phyloP scores from a whole-genome alignment of 2,113 vertebrate species.

The Sigmodon hispidus region DNA sequence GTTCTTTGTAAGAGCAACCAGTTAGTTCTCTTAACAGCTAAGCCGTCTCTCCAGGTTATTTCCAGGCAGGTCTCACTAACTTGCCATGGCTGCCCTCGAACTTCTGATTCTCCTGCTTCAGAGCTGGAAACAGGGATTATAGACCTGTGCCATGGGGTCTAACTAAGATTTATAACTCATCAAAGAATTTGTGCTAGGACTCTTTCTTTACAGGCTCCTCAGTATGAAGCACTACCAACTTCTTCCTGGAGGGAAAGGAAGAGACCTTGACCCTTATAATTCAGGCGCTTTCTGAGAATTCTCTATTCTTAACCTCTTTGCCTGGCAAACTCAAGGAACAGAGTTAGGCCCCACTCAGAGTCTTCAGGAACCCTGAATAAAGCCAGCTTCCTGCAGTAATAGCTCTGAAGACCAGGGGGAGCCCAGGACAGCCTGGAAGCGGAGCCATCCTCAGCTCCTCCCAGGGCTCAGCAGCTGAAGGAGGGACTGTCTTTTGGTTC shows the following conservation, averaged over 20 bases:
- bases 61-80: not conserved
- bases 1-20: not conserved
- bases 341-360: not conserved
- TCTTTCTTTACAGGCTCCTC: fast-evolving
- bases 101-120: not conserved
- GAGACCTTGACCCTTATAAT: fast-evolving
- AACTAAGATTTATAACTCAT: not conserved
- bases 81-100: not conserved
- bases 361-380: not conserved
- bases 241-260: not conserved
- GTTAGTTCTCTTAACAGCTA: not conserved
- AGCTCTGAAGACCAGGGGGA: not conserved
- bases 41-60: not conserved
- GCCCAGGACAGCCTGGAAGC: not conserved
- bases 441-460: not conserved
- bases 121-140: not conserved
- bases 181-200: fast-evolving
- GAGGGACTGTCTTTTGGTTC: not conserved
- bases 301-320: fast-evolving
- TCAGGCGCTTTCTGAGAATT: not conserved
- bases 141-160: not conserved
- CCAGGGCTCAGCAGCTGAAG: not conserved
- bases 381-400: not conserved
- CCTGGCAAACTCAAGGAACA: not conserved
- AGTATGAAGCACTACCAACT: fast-evolving